Percentiles rank a stretch among this genome's conserved stretches.
These are phyloP conservation scores for Florisuga fusca DNA, from an alignment of 2,797 vertebrate genomes.

Conservation along the genomic window DNA sequence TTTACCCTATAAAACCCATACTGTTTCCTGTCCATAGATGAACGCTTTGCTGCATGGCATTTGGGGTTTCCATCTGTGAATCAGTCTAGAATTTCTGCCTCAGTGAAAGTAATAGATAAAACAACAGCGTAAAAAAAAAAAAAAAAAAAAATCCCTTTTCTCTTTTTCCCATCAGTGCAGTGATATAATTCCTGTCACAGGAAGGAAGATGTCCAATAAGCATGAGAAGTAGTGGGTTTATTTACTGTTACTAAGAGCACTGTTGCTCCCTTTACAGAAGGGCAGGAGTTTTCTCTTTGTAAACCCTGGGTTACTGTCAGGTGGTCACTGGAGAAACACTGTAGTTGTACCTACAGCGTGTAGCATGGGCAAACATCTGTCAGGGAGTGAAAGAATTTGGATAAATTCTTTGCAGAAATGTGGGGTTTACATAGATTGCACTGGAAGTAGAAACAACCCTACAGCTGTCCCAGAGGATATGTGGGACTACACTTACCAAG, in stretches of 20 bases:
- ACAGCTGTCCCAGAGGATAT: neutral
- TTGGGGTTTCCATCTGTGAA: conserved; percentile 76
- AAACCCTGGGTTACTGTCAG: neutral
- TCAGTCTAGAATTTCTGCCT: conserved; percentile 62
- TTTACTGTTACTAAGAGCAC: conserved; percentile 33
- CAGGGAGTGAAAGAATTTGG: neutral
- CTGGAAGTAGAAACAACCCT: neutral
- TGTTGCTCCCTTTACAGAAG: neutral
- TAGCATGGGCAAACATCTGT: neutral
- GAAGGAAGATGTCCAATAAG: conserved; percentile 45
- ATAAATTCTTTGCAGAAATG: neutral
- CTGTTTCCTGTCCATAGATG: conserved; percentile 74
- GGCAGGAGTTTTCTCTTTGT: conserved; percentile 17
- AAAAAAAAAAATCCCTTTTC: conserved; percentile 63
- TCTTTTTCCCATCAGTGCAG: conserved; percentile 61
- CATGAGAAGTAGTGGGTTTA: conserved; percentile 48
- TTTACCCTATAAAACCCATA: conserved; percentile 44
- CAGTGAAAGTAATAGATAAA: conserved; percentile 64
- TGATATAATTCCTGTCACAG: conserved; percentile 63
- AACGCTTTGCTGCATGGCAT: conserved; percentile 27
- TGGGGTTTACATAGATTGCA: neutral
- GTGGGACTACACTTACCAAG: neutral
- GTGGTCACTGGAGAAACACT: neutral
- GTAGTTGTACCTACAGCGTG: neutral
- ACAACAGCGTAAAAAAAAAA: neutral